Evolutionary conservation across 2,797 vertebrate genomes (phyloP), one percentile per base, ranked within the genome.

Genomic region (Apogon talboti): DNA sequence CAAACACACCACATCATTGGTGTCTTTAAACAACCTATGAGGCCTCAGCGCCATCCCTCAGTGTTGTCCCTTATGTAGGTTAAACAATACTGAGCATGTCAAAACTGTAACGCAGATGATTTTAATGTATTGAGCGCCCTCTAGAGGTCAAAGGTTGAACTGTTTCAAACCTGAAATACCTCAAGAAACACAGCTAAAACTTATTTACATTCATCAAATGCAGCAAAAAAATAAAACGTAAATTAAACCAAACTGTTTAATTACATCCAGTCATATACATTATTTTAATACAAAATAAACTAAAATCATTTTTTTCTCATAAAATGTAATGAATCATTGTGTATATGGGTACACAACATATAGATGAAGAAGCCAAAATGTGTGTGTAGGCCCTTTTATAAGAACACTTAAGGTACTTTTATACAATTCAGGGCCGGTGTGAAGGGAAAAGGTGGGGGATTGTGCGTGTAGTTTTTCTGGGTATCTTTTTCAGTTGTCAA

Each of bases 131-230:
- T 40, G 19, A 63, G 41, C 4, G 66, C 83, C 82, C 76, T 75
- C 86, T 85, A 79, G 50, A 65, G 86, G 78, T 44, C 59, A 76
- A 13, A 46, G 18, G 6, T 24, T 37, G 44, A 42, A 42, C n/a
- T 42, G 40, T 42, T 42, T 6, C n/a, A 42, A 13, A 42, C 12
- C 40, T 42, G n/a, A 42, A 28, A 6, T 28, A 28, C 24, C 24
- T 28, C 24, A 28, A 28, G 24, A 28, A 28, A 28, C 24, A 28
- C 24, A 28, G 24, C 24, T 28, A 3, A 28, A 28, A 28, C 24
- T 28, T 5, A 28, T 28, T 28, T 28, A 28, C 24, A 28, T 28
- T 28, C 24, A 28, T 28, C 24, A 28, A 28, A 28, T 28, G 24
- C 19, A 21, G 19, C n/a, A n/a, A 21, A 21, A 21, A 2, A 21